phyloP scores from a whole-genome alignment of 2,888 invertebrate genomes.

The Alentia gelatinosa region DNA sequence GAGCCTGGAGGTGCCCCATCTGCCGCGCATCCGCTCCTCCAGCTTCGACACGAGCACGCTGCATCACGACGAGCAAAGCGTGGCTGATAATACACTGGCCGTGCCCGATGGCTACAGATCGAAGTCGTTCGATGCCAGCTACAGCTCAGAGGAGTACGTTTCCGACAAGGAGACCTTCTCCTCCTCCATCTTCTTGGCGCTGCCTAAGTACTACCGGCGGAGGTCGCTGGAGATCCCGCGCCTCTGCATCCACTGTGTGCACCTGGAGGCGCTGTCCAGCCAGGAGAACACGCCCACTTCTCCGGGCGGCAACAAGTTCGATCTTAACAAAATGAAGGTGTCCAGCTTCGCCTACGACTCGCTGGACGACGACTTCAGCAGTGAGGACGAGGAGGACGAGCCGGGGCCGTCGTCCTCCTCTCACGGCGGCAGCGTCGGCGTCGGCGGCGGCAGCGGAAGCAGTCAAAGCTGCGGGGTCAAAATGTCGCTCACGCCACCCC shows the following conservation, averaged over 20 bases:
- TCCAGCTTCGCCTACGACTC: constrained; percentile 4
- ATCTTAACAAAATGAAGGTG: not conserved
- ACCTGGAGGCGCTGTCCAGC: constrained; percentile 69
- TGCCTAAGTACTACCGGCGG: constrained; percentile 68
- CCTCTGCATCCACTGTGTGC: constrained; percentile 77
- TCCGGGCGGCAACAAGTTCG: constrained; percentile 7
- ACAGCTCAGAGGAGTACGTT: constrained; percentile 71
- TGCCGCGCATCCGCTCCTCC: constrained; percentile 71
- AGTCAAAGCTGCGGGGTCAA: not conserved
- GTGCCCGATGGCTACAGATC: constrained; percentile 67
- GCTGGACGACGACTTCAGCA: constrained; percentile 27
- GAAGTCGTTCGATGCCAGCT: constrained; percentile 67
- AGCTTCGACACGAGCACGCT: constrained; percentile 75
- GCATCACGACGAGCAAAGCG: constrained; percentile 57
- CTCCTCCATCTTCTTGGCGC: constrained; percentile 53
- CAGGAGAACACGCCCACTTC: constrained; percentile 57
- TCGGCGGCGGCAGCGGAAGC: not conserved
- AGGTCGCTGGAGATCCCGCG: constrained; percentile 76
- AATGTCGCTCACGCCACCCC: constrained; percentile 26
- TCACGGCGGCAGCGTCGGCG: not conserved
- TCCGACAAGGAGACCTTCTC: constrained; percentile 67
- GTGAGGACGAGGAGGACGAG: constrained; percentile 61
- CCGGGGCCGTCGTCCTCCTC: constrained; percentile 35
- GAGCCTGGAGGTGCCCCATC: constrained; percentile 68
- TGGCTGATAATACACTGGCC: constrained; percentile 57